Evolutionary conservation across 2,113 vertebrate genomes (phyloP), one percentile per base, ranked within the genome.

Genomic region (Colistium nudipinnis): DNA sequence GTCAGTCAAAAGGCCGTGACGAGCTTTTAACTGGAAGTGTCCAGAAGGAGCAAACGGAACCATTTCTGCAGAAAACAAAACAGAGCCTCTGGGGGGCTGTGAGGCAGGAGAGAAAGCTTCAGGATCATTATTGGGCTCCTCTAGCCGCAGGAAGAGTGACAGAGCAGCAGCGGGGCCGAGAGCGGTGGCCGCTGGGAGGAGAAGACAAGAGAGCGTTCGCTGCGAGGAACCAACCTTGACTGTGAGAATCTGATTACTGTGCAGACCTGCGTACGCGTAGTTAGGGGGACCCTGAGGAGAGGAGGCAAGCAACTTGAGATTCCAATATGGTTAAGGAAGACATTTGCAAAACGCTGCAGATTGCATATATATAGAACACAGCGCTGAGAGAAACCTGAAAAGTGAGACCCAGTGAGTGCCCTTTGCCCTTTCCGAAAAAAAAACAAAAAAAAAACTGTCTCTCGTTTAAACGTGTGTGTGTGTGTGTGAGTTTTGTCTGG

Each of bases 241-340:
- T 17, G 90, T 88, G 79, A 91, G 87, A 88, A 94, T 94, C 84
- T 94, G 93, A 92, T 94, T 94, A 93, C 90, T 94, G 81, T 90
- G 90, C 55, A 92, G 91, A 86, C 87, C 84, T 82, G 92, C 90
- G 27, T 83, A 87, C 70, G 87, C 82, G 76, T 84, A 87, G 69
- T 76, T 77, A 71, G 86, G 76, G 41, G 78, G 90, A 61, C 92
- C 92, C 93, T 91, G 79, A 60, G 52, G 64, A 70, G 59, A 85
- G 57, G 78, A 70, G 73, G n/a, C n/a, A n/a, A n/a, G n/a, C n/a
- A n/a, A n/a, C n/a, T n/a, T n/a, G n/a, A n/a, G n/a, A n/a, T n/a
- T n/a, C n/a, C n/a, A n/a, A n/a, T n/a, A n/a, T n/a, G n/a, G n/a
- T n/a, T n/a, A n/a, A n/a, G n/a, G n/a, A n/a, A n/a, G n/a, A n/a